Base-by-base conservation (phyloP, 2,888 invertebrate genomes). In the Caradrina clavipalpis region DNA sequence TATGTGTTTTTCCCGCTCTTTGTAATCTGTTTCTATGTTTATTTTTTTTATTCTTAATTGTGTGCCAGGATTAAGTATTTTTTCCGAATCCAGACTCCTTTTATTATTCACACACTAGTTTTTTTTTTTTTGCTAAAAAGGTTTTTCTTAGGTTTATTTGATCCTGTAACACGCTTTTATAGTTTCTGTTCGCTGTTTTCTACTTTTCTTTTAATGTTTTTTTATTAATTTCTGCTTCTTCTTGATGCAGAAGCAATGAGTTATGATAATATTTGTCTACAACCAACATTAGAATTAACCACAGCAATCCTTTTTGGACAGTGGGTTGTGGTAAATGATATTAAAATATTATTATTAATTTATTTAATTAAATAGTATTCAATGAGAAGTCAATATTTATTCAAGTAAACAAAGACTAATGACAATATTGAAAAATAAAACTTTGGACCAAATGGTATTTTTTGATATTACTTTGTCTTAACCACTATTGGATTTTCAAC, bases 211-310 rank as follows among this genome's bases (percentile, higher is more conserved):
- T 76, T 77, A 62, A 15, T 66, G 61, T 69, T 81, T 85, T 82
- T 83, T 71, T 59, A 78, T 81, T 86, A 80, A 74, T 88, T 88
- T 89, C 83, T 87, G 93, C 93, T 94, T 93, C 92, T 91, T 92
- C 81, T 85, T 80, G 83, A 93, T 95, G 95, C 95, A 95, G 95
- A 94, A 94, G 95, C 95, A 95, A 96, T 95, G 95, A 90, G 87
- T 84, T 81, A 77, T 72, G 39, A 61, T 53, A 50, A 74, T 75
- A 75, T 77, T 79, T 78, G 72, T 64, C 64, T 75, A 72, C 58
- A 74, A 78, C 64, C 64, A 51, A 66, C 67, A 57, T 49, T 81
- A 76, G 64, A 83, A 80, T 86, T 91, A 90, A 91, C 95, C 95
- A 95, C 95, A 95, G 92, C 95, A 95, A 95, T 90, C 87, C 95